Base-by-base conservation (phyloP, 2,113 vertebrate species). In the Vimba vimba region DNA sequence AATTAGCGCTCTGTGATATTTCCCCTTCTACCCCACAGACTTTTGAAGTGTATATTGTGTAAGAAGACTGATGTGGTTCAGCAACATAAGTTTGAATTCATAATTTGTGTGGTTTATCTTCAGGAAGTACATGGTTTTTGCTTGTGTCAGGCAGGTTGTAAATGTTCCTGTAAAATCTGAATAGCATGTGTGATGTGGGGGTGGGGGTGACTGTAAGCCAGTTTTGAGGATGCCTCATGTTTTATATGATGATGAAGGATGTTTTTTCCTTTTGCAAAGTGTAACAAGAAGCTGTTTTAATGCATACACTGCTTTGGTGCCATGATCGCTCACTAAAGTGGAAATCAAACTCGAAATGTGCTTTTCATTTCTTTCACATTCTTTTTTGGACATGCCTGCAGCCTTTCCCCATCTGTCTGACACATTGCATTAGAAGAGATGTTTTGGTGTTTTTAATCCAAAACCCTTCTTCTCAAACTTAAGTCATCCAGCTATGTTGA, bases 121-220 rank as follows among this genome's bases (percentile, higher is more conserved):
- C 15, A 23, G 62, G 17, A 68, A 27, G 25, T 13, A 69, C 45
- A 69, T 68, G 43, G 43, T 30, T 82, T 68, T 68, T 52, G 43
- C 15, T 47, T 21, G 79, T 47, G 79, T 68, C 36, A 43, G 43
- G n/a, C 59, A 66, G 15, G 43, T 82, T 69, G 45, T 69, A 55
- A 55, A 69, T 55, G 27, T 68, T 69, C 55, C 19, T 82, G 78
- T 71, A 17, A 45, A 33, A 43, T 55, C 23, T 25, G n/a, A 71
- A 81, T 36, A 64, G 71, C 45, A 47, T 57, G 64, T 83, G 66
- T 83, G 50, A 73, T 57, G 69, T 52, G 55, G 45, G 73, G 68
- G 2, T 52, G 47, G 36, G 43, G 59, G 33, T 57, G 66, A 55
- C 57, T 60, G 52, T 76, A 76, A 27, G 52, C 43, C 84, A 57